These are phyloP conservation scores for Hypothenemus hampei DNA, from an alignment of 1,140 invertebrate genomes.

Conservation along the genomic window DNA sequence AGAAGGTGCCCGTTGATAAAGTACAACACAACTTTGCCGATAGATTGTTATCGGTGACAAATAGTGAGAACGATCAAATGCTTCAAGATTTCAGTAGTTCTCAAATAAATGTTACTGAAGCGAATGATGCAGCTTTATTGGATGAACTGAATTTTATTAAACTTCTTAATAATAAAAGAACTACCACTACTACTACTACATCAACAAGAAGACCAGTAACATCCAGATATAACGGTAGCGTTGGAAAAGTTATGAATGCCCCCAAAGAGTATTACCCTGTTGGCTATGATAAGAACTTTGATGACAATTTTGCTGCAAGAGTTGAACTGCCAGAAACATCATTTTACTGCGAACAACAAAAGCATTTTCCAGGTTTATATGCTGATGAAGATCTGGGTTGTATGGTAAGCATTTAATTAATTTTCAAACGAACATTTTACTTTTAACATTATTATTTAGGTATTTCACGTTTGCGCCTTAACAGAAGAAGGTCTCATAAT, in stretches of 20 bases:
- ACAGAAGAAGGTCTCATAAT: conserved; percentile 82
- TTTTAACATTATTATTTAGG: conserved; percentile 51
- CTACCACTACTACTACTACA: conserved; percentile 33
- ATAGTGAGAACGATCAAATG: conserved; percentile 23
- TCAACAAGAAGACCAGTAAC: conserved; percentile 32
- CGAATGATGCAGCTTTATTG: conserved; percentile 48
- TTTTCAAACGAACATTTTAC: background rate
- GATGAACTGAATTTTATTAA: too few relatives aligned
- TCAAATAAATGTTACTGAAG: too few relatives aligned
- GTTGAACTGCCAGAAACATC: conserved; percentile 80
- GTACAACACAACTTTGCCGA: conserved; percentile 38
- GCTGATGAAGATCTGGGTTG: conserved; percentile 87
- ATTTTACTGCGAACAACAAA: conserved; percentile 84
- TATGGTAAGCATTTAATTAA: conserved; percentile 61
- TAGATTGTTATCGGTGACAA: conserved; percentile 31
- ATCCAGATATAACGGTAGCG: conserved; percentile 41
- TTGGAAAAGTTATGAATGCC: conserved; percentile 80
- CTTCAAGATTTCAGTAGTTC: too few relatives aligned
- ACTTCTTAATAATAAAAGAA: too few relatives aligned
- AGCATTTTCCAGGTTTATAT: conserved; percentile 84
- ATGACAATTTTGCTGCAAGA: conserved; percentile 78
- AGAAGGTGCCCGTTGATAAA: conserved; percentile 34
- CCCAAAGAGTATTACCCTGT: conserved; percentile 83
- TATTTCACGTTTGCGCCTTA: conserved; percentile 85
- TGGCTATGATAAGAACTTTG: conserved; percentile 81